Conservation (phyloP, 1,140 invertebrate genomes). For the Chymomyza costata region DNA sequence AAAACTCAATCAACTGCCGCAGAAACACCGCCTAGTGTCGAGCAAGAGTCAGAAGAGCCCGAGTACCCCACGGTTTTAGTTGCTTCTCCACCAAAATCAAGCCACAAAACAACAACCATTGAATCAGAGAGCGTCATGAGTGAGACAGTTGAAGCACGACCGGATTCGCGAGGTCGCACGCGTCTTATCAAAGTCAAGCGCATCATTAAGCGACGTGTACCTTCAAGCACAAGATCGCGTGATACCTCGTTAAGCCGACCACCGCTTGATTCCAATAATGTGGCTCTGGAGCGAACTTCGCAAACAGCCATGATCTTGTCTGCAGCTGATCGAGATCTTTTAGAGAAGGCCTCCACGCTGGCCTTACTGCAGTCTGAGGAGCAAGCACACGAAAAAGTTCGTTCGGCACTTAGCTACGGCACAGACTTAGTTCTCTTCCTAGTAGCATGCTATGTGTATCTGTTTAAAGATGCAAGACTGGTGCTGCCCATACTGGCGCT, state of each 20-base stretch:
- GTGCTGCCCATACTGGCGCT: conserved; percentile 85
- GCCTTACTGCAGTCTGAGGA: conserved; percentile 76
- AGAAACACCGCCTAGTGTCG: conserved; percentile 23
- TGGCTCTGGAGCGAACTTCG: conserved; percentile 3
- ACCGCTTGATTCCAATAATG: not conserved
- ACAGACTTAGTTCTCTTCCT: conserved; percentile 83
- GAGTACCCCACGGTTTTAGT: conserved; percentile 47
- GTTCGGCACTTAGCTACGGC: conserved; percentile 80
- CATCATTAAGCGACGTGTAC: conserved; percentile 54
- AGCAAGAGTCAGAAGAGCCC: conserved; percentile 18
- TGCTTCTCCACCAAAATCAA: conserved; percentile 49
- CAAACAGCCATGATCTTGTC: conserved; percentile 34
- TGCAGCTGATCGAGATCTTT: conserved; percentile 35
- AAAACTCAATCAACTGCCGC: conserved; percentile 10
- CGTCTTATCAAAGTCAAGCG: conserved; percentile 67
- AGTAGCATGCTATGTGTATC: conserved; percentile 85
- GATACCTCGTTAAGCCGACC: conserved; percentile 55
- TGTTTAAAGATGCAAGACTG: conserved; percentile 85
- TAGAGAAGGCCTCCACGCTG: conserved; percentile 40
- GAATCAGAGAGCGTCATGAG: conserved; percentile 54
- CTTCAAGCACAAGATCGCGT: conserved; percentile 60
- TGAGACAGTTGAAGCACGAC: conserved; percentile 57
- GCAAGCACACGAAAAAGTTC: conserved; percentile 81
- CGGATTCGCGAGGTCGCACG: conserved; percentile 55
- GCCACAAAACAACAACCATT: conserved; percentile 16